Evolutionary conservation across 2,113 vertebrate species (phyloP), one percentile per base, ranked within the genome.

Genomic region (Corythoichthys intestinalis): DNA sequence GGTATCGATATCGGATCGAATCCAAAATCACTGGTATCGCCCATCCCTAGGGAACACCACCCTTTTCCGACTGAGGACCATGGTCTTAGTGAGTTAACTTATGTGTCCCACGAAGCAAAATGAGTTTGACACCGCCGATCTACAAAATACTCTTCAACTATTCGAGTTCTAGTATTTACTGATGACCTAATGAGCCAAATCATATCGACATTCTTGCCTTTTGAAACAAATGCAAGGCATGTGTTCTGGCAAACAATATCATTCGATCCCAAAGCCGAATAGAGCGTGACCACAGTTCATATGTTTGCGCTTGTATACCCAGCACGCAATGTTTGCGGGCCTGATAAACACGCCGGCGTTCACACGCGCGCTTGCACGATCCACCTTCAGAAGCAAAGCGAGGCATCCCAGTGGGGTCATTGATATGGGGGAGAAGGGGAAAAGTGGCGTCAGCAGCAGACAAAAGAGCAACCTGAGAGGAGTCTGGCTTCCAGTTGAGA

Each of bases 131-230:
- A 28, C 20, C 20, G 20, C 20, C 20, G 20, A 60, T 65, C 65
- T 75, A 65, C 54, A 69, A 81, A 66, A 78, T 50, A 53, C 39
- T 70, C 66, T 62, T 62, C 35, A 37, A 34, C 74, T 64, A 61
- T 71, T 57, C 44, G 34, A 10, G 52, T 44, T 60, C 4, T 34
- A 62, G 47, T 8, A 6, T 59, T 77, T 72, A 86, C 84, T 79
- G 75, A 82, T 81, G 74, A 63, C 70, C 62, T 68, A 69, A 73
- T 74, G 46, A 69, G n/a, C 59, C 17, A 10, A 72, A 75, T 44
- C 62, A 44, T 59, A 66, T 77, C 77, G 73, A 72, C 61, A 69
- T 77, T 73, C 41, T 65, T 71, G 50, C 14, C 54, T 66, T 78
- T 59, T 15, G 57, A 73, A 57, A 74, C 8, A 59, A 63, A 65